A percentile compares a stretch with the other conserved stretches of the same genome.
phyloP scores from a whole-genome alignment of 64 coral and sea anemone genomes.

The Porites lutea region DNA sequence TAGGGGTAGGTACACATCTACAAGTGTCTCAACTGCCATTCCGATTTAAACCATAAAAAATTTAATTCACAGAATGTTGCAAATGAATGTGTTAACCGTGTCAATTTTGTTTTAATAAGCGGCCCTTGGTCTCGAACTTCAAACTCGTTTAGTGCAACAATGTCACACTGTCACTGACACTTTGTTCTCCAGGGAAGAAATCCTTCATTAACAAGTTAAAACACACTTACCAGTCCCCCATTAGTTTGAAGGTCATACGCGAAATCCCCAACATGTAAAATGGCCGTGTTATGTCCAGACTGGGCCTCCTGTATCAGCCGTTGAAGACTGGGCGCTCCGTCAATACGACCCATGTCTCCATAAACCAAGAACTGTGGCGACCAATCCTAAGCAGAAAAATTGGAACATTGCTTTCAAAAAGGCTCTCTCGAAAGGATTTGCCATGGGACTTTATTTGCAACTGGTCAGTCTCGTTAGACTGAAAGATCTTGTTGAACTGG shows the following conservation, averaged over 20 bases:
- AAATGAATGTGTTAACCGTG: too few species aligned
- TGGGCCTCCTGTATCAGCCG: slow-evolving; percentile 70
- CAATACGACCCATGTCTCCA: slow-evolving; percentile 94
- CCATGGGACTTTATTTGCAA: not conserved
- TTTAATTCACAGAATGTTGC: too few species aligned
- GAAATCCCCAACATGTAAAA: slow-evolving; percentile 85
- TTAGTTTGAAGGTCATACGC: slow-evolving; percentile 79
- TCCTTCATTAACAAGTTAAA: not conserved
- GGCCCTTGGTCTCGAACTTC: too few species aligned
- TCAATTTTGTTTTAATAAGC: too few species aligned
- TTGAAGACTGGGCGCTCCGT: slow-evolving; percentile 72
- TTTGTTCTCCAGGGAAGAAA: too few species aligned
- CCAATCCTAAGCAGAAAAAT: slow-evolving; percentile 51
- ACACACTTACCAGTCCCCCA: slow-evolving; percentile 77
- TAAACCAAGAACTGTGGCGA: slow-evolving; percentile 82
- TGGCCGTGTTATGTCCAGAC: slow-evolving; percentile 75
- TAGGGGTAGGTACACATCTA: too few species aligned
- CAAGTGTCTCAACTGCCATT: too few species aligned
- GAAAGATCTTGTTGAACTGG: too few species aligned
- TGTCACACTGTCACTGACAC: too few species aligned
- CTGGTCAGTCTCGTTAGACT: not conserved
- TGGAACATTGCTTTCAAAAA: not conserved
- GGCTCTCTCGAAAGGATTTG: not conserved
- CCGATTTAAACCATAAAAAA: too few species aligned
- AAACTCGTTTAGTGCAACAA: too few species aligned